phyloP scores from a whole-genome alignment of 2,888 invertebrate genomes.

The Rhagonycha lutea region DNA sequence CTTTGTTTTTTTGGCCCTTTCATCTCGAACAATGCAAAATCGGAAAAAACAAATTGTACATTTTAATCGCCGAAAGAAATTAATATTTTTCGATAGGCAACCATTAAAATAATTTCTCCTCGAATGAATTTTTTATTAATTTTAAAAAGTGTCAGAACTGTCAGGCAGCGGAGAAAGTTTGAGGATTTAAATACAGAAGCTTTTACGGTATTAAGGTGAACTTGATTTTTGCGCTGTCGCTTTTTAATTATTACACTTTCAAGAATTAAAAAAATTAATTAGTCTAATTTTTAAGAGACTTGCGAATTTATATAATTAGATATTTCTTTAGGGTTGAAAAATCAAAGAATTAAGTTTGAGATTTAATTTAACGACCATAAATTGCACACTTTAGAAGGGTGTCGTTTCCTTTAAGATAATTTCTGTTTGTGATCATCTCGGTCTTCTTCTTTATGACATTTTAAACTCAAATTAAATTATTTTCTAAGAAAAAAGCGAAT shows the following conservation, averaged over 20 bases:
- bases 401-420: not conserved
- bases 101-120: not conserved
- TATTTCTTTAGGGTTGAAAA: not conserved
- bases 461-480: no score
- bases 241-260: not conserved
- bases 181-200: not conserved
- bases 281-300: not conserved
- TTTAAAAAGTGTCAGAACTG: not conserved
- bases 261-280: not conserved
- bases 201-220: conserved; percentile 2
- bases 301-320: not conserved
- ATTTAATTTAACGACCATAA: not conserved
- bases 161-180: not conserved
- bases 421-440: not conserved
- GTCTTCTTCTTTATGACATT: no score
- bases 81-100: not conserved
- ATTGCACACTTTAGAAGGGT: not conserved
- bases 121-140: not conserved
- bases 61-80: not conserved
- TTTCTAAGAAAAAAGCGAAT: no score
- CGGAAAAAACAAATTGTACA: not conserved
- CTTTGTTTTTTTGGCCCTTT: no score
- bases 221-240: not conserved
- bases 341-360: not conserved
- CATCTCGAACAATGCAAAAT: not conserved